phyloP scores from a whole-genome alignment of 2,113 vertebrate genomes.

The Chascanopsetta lugubris region DNA sequence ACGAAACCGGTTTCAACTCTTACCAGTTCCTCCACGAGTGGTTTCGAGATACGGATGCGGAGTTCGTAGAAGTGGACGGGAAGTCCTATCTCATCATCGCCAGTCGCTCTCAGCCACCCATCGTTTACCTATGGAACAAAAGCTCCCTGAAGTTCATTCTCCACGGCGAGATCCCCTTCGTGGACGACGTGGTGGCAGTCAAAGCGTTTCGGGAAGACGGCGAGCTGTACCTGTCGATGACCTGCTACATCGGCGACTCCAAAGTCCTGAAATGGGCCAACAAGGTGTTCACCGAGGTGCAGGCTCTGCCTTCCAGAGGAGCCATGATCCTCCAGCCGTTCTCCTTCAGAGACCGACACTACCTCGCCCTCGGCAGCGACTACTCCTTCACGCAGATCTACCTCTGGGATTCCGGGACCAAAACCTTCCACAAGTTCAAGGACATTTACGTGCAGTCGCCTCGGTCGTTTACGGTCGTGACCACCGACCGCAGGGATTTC shows the following conservation, averaged over 20 bases:
- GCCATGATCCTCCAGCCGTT: constrained; percentile 96
- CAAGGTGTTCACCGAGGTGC: constrained; percentile 92
- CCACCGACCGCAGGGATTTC: constrained; percentile 91
- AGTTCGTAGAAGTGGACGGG: constrained; percentile 89
- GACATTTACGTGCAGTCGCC: constrained; percentile 97
- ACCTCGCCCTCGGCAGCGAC: constrained; percentile 95
- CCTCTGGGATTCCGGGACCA: constrained; percentile 90
- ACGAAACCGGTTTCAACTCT: constrained; percentile 92
- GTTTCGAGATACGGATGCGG: constrained; percentile 95
- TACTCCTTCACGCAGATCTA: constrained; percentile 98
- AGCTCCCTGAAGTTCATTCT: constrained; percentile 89
- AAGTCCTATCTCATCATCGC: constrained; percentile 91
- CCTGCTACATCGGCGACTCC: constrained; percentile 97
- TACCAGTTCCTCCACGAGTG: constrained; percentile 97
- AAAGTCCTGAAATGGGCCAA: constrained; percentile 92
- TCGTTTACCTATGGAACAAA: constrained; percentile 95
- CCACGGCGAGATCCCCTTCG: constrained; percentile 88
- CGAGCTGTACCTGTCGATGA: constrained; percentile 88
- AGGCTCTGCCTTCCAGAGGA: constrained; percentile 92
- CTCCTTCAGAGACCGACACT: constrained; percentile 88
- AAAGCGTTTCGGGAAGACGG: constrained; percentile 89
- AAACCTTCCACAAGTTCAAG: constrained; percentile 91
- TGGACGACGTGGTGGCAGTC: constrained; percentile 92
- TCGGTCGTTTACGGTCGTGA: constrained; percentile 90
- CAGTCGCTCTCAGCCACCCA: constrained; percentile 93